Evolutionary conservation across 2,113 vertebrate species (phyloP), one percentile per base, ranked within the genome.

Genomic region (Passer domesticus): DNA sequence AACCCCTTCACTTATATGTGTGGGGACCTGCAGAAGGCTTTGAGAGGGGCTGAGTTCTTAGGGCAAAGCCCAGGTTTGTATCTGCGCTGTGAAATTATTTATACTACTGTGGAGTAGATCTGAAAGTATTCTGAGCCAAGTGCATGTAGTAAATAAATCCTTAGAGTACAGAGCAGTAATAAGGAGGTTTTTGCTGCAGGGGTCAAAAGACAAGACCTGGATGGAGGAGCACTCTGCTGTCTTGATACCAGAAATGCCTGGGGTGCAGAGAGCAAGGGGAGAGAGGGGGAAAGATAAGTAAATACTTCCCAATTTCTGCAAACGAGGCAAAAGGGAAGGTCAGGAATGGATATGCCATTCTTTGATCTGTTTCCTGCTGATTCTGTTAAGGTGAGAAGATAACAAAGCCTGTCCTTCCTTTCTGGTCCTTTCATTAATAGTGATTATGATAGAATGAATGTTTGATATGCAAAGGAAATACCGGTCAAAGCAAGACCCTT

Each of bases 61-160:
- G 59, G 52, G 68, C 59, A 82, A 83, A 94, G 33, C 22, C 83
- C 47, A n/a, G 0, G 15, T 92, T 86, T 86, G 22, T 31, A 39
- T 94, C 64, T 81, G 2, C 58, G 31, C 60, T 96, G n/a, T 90
- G 92, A 58, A 94, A 91, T 89, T 73, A 91, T 92, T 95, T 91
- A 88, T 77, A n/a, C 18, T 58, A 2, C 53, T 56, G 9, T 50
- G 41, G 60, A 70, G 55, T 2, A 75, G 53, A 21, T 46, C 39
- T 68, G 62, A 75, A 90, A 77, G 33, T 35, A 37, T 62, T 94
- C 55, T 74, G 59, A 83, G 62, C 47, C 33, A 37, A 2, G 22
- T 77, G 69, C 52, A 69, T 25, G 3, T 2, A 2, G 62, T 64
- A 55, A 83, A 68, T 64, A 81, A 95, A 75, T 46, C 17, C 49